A percentile compares a stretch with the other conserved stretches of the same genome.
phyloP scores from a whole-genome alignment of 1,140 invertebrate species.

The Tetramorium parvispinum region DNA sequence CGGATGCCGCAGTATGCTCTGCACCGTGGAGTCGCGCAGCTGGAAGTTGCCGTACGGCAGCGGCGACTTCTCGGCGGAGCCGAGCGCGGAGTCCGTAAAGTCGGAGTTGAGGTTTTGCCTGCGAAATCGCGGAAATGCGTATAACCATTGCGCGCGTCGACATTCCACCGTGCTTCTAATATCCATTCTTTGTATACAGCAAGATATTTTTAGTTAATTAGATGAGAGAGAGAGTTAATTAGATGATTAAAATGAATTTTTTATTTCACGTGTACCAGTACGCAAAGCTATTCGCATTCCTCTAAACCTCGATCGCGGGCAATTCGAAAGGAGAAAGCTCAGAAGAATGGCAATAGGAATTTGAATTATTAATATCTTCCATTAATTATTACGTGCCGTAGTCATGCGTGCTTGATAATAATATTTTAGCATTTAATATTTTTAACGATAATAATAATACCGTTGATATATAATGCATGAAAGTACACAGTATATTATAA shows the following conservation, averaged over 20 bases:
- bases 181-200: not conserved
- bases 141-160: not conserved
- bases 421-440: not conserved
- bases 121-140: slow-evolving; percentile 58
- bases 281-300: not conserved
- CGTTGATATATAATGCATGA: not conserved
- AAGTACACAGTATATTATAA: not conserved
- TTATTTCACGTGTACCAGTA: not conserved
- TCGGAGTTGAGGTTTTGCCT: slow-evolving; percentile 98
- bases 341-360: not conserved
- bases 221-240: not conserved
- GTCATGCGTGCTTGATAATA: not conserved
- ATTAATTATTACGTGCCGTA: not conserved
- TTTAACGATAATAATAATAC: not conserved
- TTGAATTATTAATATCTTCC: not conserved
- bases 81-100: slow-evolving; percentile 96
- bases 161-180: slow-evolving; percentile 9
- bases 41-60: slow-evolving; percentile 97
- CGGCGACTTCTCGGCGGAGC: slow-evolving; percentile 95
- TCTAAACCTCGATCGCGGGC: not conserved
- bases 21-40: slow-evolving; percentile 95
- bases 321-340: not conserved
- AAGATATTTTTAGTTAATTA: not conserved
- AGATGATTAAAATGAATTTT: not conserved
- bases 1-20: slow-evolving; percentile 96